Base-by-base conservation (phyloP, 2,797 vertebrate species). In the Orestias chungarensis region DNA sequence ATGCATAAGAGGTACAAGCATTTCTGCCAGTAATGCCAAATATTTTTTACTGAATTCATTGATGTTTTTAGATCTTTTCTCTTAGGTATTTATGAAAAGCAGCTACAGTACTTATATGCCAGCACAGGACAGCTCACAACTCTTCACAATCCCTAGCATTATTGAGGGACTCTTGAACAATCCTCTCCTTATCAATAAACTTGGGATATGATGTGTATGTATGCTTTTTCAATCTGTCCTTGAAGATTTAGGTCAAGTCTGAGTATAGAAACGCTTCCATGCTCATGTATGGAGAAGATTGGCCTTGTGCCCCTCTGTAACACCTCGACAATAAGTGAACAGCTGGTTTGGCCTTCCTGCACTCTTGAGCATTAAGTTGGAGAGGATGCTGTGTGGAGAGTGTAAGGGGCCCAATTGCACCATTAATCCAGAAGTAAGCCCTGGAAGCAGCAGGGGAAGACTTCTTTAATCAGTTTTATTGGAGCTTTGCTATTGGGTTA, bases 391-490 rank as follows among this genome's bases (percentile, higher is more conserved):
- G 85, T 69, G 65, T 73, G 69, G 84, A 86, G 89, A 87, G 89
- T 91, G 93, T 90, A 93, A 93, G 87, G 90, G 90, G 82, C 92
- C 88, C 88, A 70, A 85, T 89, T 80, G 84, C 83, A 82, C 88
- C 87, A 88, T 93, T 93, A 91, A 90, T 88, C 82, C 80, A 78
- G 76, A 81, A 87, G 88, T 75, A 82, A 75, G 82, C 76, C 67
- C 79, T 11, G 74, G 73, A 77, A 87, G 86, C 89, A 92, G 87
- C 85, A 85, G 88, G 90, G 85, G 88, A 86, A 88, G 89, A 81
- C 85, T 90, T 90, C 90, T 89, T 79, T 92, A 92, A 93, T 93
- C 89, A 87, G 71, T 91, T 93, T 93, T 94, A 93, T 90, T 90
- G 89, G 85, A 90, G 88, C 86, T 85, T 17, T 82, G 82, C 86